Evolutionary conservation across 2,113 vertebrate species (phyloP), one percentile per base, ranked within the genome.

Genomic region (Romanogobio albipinnatus): DNA sequence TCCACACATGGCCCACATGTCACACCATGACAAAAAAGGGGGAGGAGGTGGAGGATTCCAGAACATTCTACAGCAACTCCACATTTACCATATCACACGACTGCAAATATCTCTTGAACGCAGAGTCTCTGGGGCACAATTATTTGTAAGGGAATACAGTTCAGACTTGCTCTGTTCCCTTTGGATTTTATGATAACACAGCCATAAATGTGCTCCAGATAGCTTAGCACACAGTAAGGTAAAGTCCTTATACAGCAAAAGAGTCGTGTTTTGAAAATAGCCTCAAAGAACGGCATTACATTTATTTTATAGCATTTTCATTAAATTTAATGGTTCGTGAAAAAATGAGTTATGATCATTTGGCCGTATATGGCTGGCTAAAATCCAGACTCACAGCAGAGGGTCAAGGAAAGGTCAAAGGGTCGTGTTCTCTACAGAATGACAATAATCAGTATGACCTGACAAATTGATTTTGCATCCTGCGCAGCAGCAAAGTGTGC

Each of bases 391-490:
- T 86, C 84, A 53, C 85, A 66, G 87, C 10, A 24, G 75, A 79
- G 85, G 87, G 85, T 88, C 89, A 89, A 13, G 17, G 82, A 61
- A 76, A 89, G 88, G 86, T 84, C 88, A 87, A 87, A 83, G 86
- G 88, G 86, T 89, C 86, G 62, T 76, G 81, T 88, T 83, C 78
- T 84, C 81, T 84, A 84, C 86, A 86, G 89, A 84, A 84, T 64
- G 43, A 87, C 87, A 87, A 88, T 88, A 90, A 90, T 90, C 84
- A 88, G 84, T 88, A 86, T 87, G 87, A 88, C 87, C 85, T 86
- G 87, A 90, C 78, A 87, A 90, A 90, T 88, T 90, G 89, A 90
- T 88, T 87, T 86, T 87, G 87, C 86, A 86, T 85, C 84, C 83
- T 68, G 56, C 77, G 49, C 59, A 71, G 84, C 84, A 59, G 85